Evolutionary conservation across 2,888 invertebrate species (phyloP), one percentile per base, ranked within the genome.

Genomic region (Perithous albicinctus): DNA sequence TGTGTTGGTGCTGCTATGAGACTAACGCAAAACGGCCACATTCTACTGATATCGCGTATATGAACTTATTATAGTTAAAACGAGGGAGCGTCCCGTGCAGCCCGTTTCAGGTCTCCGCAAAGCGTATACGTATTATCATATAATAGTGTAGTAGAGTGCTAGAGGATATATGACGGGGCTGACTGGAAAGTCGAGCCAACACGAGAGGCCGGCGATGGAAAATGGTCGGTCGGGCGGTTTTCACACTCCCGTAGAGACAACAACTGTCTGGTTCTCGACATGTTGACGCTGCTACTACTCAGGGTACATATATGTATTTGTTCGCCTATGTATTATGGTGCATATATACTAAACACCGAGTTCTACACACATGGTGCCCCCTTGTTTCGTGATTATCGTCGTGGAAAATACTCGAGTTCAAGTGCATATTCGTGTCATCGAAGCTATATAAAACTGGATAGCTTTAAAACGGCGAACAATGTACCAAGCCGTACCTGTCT

Each of bases 71-170:
- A 69, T 67, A 77, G 61, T 23, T 32, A 35, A 66, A 64, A 46
- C 61, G 46, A 20, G 38, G 38, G 56, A 73, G 29, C 43, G 10
- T 5, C 26, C 54, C 51, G 67, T 20, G 10, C 10, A 10, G 38
- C 18, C 43, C 69, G 46, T 75, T 69, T 41, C 43, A 43, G 43
- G 63, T 64, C 54, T 63, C 69, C 51, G 43, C 51, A 8, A n/a
- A 26, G 61, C 59, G 46, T 35, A 43, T 35, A 77, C 77, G 73
- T 77, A 80, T 80, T 80, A 80, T 73, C 67, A 72, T 81, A 81
- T 73, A 77, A 69, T 69, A 77, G 67, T 61, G 63, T 69, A 63
- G 73, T 63, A 59, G 46, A 81, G 77, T 67, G 72, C 80, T 64
- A 26, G 67, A 72, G 76, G 72, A 76, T 72, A 66, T 51, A 61